These are phyloP conservation scores for Hartigia nigra DNA, from an alignment of 2,888 invertebrate genomes.

Conservation along the genomic window DNA sequence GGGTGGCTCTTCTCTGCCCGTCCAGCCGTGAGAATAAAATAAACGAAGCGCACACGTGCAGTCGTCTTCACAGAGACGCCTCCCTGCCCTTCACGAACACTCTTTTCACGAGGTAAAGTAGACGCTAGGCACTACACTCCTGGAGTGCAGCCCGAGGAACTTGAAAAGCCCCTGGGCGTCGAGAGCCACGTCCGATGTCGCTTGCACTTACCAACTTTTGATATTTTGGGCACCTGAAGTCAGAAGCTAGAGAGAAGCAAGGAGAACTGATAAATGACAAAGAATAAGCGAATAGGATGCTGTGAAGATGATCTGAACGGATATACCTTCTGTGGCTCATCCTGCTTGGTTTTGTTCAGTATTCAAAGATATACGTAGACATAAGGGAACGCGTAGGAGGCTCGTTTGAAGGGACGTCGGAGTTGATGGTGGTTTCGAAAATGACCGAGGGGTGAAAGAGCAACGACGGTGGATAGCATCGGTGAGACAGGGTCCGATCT, in stretches of 20 bases:
- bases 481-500: neutral
- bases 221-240: too few relatives aligned
- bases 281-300: neutral
- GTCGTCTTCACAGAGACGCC: too few relatives aligned
- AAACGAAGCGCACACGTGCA: neutral
- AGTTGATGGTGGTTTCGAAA: neutral
- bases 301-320: neutral
- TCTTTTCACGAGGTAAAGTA: neutral
- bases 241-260: neutral
- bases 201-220: neutral
- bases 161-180: neutral
- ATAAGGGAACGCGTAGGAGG: neutral
- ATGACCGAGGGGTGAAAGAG: neutral
- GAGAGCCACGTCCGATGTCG: neutral
- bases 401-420: neutral
- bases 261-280: neutral
- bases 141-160: neutral
- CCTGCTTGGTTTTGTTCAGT: neutral
- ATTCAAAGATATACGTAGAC: neutral
- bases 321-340: neutral
- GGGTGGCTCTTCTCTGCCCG: neutral
- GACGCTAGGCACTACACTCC: neutral
- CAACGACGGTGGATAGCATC: neutral
- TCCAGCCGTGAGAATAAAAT: neutral
- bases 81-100: too few relatives aligned